phyloP scores from a whole-genome alignment of 2,797 vertebrate genomes.

The Molothrus aeneus region DNA sequence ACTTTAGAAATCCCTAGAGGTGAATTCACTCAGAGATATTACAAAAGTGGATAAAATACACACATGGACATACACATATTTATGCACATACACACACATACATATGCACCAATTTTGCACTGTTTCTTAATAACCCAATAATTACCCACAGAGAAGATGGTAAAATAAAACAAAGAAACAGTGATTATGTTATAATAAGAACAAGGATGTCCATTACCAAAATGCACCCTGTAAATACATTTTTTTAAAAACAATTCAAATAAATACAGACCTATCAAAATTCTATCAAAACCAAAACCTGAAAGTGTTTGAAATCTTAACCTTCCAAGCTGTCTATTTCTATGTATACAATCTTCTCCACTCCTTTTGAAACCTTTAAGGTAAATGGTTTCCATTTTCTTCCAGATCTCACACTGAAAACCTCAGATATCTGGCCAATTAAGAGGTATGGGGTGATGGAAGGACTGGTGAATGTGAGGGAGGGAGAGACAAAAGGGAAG shows the following conservation, averaged over 20 bases:
- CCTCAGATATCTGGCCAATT: neutral
- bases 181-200: neutral
- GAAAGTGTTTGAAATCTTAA: neutral
- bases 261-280: neutral
- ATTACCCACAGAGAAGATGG: neutral
- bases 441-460: neutral
- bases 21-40: neutral
- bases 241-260: neutral
- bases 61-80: rapidly evolving
- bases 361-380: neutral
- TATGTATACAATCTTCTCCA: neutral
- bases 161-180: neutral
- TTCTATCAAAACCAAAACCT: neutral
- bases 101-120: neutral
- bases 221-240: neutral
- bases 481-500: neutral
- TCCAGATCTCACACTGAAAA: neutral
- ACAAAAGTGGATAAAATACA: neutral
- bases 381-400: neutral
- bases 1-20: neutral
- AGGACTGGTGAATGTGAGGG: neutral
- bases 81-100: rapidly evolving
- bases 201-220: neutral
- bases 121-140: neutral
- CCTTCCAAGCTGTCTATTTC: neutral